Evolutionary conservation across 2,113 vertebrate genomes (phyloP), one percentile per base, ranked within the genome.

Genomic region (Peromyscus leucopus): DNA sequence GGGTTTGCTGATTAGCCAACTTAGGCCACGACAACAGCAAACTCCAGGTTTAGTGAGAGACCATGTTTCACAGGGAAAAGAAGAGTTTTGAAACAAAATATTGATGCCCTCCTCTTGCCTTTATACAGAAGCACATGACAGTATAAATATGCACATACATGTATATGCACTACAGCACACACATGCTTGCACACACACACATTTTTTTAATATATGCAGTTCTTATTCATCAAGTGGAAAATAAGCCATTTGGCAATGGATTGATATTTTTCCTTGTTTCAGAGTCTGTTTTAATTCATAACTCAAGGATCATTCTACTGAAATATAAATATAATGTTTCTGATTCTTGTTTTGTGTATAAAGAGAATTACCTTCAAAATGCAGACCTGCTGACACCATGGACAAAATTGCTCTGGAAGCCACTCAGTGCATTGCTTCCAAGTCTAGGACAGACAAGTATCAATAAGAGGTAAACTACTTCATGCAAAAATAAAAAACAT

Each of bases 401-500:
- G 33, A 48, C 61, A 92, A 83, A 91, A 74, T 42, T 21, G 11
- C 65, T 89, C 57, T 42, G 59, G 75, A 76, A 11, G 2, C 75
- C 57, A 31, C 15, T 26, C 42, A 39, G 36, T 84, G 6, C 3
- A 4, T 39, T 28, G 13, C 22, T 57, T 91, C 16, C 85, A 61
- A 63, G n/a, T 85, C 59, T 26, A 84, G 10, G 59, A 26, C 5
- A 84, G 67, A 74, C 5, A 82, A 74, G 16, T 7, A 51, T 19
- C 61, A 74, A n/a, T 7, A 74, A 89, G 36, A 93, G 48, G 80
- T 42, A 51, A 93, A 82, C 87, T 51, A 24, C 59, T 83, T 84
- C 63, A 48, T 87, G 31, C 10, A 78, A 89, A 95, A 93, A 65
- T 67, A 31, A 89, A 93, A 87, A 86, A 59, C 16, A 55, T 74